Evolutionary conservation across 2,113 vertebrate genomes (phyloP), one percentile per base, ranked within the genome.

Genomic region (Bufo bufo): DNA sequence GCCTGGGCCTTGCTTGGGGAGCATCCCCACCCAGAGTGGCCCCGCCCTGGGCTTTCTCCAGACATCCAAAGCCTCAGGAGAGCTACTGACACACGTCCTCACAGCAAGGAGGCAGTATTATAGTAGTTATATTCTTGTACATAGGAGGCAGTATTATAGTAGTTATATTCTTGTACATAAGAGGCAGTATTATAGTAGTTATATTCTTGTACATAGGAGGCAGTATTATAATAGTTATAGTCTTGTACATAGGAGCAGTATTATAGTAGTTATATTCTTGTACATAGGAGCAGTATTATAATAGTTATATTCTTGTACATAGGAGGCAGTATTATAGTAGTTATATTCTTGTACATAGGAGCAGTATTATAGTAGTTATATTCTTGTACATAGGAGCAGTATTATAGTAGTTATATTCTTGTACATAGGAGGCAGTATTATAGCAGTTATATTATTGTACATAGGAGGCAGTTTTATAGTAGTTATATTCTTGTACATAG

Each of bases 351-450:
- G 65, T 66, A 66, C 9, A 66, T 66, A 66, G 65, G n/a, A 13
- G 63, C 63, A 65, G 63, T 65, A 65, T 65, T 65, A 65, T 65
- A 65, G 63, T 65, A n/a, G 63, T 65, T 65, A 65, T 65, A 65
- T 65, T 65, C 63, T 65, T 65, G 63, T n/a, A 65, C 16, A 61
- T 61, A 61, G 58, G 16, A 17, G 65, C n/a, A 66, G 20, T 66
- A 66, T 66, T 66, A 66, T 66, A 66, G 65, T 66, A 66, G 65
- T 66, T n/a, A 66, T 66, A 23, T 66, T 66, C 65, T 66, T 66
- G 7, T 23, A 66, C 8, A 66, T 23, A 16, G 65, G 65, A 12
- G 6, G 12, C 12, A 16, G 61, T 65, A 65, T 66, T 66, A 66
- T 66, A 66, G 65, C 10, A 66, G 20, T 23, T 66, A 66, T 66